These are phyloP conservation scores for Callaeas wilsoni DNA, from an alignment of 2,113 vertebrate species.

Conservation along the genomic window DNA sequence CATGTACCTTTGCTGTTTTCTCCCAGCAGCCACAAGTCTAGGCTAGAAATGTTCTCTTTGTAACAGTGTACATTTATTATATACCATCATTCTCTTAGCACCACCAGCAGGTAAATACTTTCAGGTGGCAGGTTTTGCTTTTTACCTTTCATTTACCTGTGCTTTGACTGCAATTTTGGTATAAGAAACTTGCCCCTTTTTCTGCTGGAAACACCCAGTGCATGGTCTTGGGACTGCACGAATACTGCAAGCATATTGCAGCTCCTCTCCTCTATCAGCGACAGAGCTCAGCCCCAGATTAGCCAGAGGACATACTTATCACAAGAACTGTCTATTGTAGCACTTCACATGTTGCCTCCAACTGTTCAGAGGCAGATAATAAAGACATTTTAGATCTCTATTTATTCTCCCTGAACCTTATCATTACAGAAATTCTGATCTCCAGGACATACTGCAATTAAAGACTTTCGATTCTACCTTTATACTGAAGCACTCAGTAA, in stretches of 20 bases:
- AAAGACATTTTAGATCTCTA: neutral
- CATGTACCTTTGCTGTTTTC: neutral
- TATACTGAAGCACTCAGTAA: neutral
- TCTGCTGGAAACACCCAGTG: neutral
- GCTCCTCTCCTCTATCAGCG: neutral
- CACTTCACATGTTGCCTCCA: neutral
- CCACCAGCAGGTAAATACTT: neutral
- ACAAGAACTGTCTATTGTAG: neutral
- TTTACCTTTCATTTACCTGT: neutral
- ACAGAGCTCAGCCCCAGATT: neutral
- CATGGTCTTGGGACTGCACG: neutral
- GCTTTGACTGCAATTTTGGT: neutral
- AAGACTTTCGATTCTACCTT: neutral
- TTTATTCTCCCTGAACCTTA: neutral
- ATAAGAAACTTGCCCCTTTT: neutral
- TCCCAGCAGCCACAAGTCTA: neutral
- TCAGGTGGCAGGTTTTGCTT: neutral
- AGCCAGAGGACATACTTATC: neutral
- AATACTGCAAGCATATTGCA: neutral
- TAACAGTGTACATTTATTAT: neutral
- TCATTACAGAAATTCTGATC: neutral
- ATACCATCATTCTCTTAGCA: neutral
- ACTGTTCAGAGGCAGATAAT: neutral
- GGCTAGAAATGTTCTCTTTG: neutral
- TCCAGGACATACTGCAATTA: neutral